Base-by-base conservation (phyloP, 2,797 vertebrate species). In the Rousettus madagascariensis region DNA sequence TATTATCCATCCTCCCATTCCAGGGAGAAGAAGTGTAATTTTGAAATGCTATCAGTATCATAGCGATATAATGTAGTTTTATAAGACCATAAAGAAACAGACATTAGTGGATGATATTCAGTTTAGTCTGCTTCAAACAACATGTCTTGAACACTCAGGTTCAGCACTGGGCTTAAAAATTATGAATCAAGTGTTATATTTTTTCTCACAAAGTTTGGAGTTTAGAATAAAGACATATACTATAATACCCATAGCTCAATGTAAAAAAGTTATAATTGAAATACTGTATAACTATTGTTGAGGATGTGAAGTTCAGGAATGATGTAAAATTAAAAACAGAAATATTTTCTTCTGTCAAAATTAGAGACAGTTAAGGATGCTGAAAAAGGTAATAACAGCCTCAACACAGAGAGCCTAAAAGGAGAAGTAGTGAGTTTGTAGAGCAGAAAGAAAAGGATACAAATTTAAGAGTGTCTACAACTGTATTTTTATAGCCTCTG, bases 381-480 rank as follows among this genome's bases (percentile, higher is more conserved):
- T 75, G 13, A 78, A 85, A 51, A 33, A 88, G 16, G 5, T 87
- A 1, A 43, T n/a, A 22, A 33, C 1, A 88, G 7, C 7, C 19
- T 51, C 49, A 53, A 57, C 41, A 69, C 6, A 83, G 49, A 85
- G 49, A 95, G 24, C 6, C 65, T 90, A 26, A 36, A 82, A 43
- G 59, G 19, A 49, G 61, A 90, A 87, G 43, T 33, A 11, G 26
- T 72, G 66, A 85, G 88, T 95, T 57, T 38, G 3, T 53, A 19
- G 74, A 85, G 15, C 49, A 94, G 72, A 71, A 71, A 86, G 71
- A 88, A 91, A 91, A 88, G 12, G 13, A 75, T 78, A 69, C 41
- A 86, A 91, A 71, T 63, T 41, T 88, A 86, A 86, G 77, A 82
- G 26, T 79, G 20, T 53, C 13, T 63, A 3, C 12, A 33, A 19